Conservation (phyloP, 2,113 vertebrate species). For the Marmota flaviventris region DNA sequence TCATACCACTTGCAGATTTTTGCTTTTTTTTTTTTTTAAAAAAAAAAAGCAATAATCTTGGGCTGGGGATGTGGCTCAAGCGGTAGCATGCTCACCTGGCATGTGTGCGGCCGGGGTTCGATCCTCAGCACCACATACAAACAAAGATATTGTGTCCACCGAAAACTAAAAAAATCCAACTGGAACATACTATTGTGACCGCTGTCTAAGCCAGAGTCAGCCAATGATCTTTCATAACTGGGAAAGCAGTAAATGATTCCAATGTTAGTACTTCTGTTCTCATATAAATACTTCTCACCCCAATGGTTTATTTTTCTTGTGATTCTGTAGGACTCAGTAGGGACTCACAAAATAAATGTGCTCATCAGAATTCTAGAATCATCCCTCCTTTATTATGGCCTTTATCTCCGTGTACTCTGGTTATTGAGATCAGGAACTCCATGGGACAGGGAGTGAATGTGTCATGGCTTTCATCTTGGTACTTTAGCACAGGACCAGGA, state of each 20-base stretch:
- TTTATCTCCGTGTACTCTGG: neutral
- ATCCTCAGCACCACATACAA: too few relatives aligned
- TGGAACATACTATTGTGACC: neutral
- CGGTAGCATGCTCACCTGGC: too few relatives aligned
- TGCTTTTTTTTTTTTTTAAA: neutral
- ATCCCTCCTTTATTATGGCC: neutral
- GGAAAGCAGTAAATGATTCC: neutral
- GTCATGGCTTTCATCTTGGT: neutral
- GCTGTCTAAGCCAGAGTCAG: neutral
- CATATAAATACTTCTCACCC: neutral
- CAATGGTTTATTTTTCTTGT: neutral
- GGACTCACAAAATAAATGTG: neutral
- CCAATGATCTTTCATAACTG: neutral
- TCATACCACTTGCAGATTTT: neutral
- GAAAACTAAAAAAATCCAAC: neutral
- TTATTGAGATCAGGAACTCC: neutral
- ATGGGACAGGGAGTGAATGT: neutral
- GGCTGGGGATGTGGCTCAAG: too few relatives aligned
- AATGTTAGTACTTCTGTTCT: neutral
- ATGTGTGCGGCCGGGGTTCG: too few relatives aligned
- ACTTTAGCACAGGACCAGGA: neutral
- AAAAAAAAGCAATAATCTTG: too few relatives aligned
- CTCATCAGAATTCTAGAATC: conserved; percentile 19
- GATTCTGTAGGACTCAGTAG: neutral
- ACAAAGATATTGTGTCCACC: too few relatives aligned